A percentile compares a stretch with the other conserved stretches of the same genome.
Evolutionary conservation across 2,113 vertebrate species (phyloP).

Genomic region (Clinocottus analis): DNA sequence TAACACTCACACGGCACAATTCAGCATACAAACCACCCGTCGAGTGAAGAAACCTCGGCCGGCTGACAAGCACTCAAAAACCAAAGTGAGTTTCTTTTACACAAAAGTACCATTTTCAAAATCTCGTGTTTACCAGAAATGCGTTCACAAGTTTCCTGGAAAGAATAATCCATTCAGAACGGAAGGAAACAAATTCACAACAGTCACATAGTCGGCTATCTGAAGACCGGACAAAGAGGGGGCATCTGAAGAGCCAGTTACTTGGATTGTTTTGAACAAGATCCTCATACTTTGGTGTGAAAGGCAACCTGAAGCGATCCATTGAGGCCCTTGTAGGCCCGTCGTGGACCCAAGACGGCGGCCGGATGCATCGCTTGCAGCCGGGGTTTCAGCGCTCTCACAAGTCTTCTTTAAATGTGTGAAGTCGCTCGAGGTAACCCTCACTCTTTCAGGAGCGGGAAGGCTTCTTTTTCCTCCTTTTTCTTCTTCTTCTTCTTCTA

Average conservation of each 20-base stretch:
- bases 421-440: slow-evolving; percentile 26
- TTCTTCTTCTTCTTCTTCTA: background rate
- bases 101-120: background rate
- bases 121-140: background rate
- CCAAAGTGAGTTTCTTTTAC: too few relatives aligned
- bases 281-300: too few relatives aligned
- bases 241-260: too few relatives aligned
- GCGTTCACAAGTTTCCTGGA: background rate
- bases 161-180: too few relatives aligned
- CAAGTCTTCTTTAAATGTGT: slow-evolving; percentile 28
- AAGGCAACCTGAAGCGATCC: too few relatives aligned
- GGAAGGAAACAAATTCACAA: too few relatives aligned
- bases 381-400: slow-evolving; percentile 6
- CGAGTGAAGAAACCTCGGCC: background rate
- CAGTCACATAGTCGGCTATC: too few relatives aligned
- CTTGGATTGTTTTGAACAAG: too few relatives aligned
- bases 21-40: background rate
- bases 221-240: too few relatives aligned
- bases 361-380: background rate
- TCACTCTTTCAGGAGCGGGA: slow-evolving; percentile 7
- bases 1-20: background rate
- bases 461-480: background rate
- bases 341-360: background rate
- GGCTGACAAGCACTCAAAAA: too few relatives aligned
- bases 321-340: too few relatives aligned